Evolutionary conservation across 2,797 vertebrate genomes (phyloP), one percentile per base, ranked within the genome.

Genomic region (Amphiprion clarkii): DNA sequence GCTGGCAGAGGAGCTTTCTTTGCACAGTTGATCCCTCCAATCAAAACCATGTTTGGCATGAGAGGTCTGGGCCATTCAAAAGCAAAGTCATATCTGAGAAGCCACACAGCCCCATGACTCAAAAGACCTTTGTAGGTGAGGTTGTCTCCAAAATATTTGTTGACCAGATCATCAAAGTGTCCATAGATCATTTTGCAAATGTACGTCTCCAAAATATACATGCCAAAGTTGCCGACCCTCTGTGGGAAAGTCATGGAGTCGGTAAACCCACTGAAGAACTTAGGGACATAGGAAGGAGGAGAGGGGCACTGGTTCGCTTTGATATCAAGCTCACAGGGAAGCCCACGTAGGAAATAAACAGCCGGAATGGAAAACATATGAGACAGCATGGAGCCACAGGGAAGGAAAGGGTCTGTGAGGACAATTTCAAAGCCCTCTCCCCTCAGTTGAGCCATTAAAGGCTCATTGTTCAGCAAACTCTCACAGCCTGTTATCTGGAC

Each of bases 1-100:
- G 87, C 89, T 71, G 92, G 49, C 0, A 98, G 87, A 0, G 84
- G 83, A 29, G 90, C 86, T 69, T 61, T 89, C 16, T 90, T 74
- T 59, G 6, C 93, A 92, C 96, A 98, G 71, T 95, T 98, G 71
- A 97, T 93, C 3, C 96, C 96, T 42, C 96, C 96, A 6, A 96
- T 93, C 2, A 92, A 85, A 76, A 96, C 83, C 94, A 95, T 95
- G 42, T 95, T 96, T 48, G 97, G 96, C 96, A 97, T 93, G 33
- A 95, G 2, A 1, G 96, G 97, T 78, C 69, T 94, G 9, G 94
- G 93, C 77, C 76, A 93, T 31, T 96, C 95, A 67, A 97, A 94
- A 5, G 86, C 63, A 70, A 96, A 97, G 79, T 97, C 96, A 0
- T 88, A 95, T 76, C 88, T 92, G 29, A 96, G 55, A 27, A 96